These are phyloP conservation scores for Planococcus citri DNA, from an alignment of 1,140 invertebrate genomes.

Conservation along the genomic window DNA sequence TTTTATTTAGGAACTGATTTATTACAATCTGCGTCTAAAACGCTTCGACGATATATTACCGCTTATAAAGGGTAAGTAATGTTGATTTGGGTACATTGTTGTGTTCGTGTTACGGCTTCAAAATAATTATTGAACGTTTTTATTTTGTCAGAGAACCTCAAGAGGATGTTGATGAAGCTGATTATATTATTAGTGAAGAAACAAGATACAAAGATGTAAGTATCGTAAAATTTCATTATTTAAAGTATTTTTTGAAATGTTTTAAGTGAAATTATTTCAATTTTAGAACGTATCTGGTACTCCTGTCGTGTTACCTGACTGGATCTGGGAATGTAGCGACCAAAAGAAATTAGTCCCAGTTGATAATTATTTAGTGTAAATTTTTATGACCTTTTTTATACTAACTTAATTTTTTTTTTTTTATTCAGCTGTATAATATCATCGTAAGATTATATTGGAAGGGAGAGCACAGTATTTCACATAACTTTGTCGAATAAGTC, in stretches of 20 bases:
- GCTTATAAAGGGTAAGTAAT: slow-evolving; percentile 1
- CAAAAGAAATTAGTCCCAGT: background rate
- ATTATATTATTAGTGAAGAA: slow-evolving; percentile 1
- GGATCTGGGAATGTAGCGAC: slow-evolving; percentile 13
- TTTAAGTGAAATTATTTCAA: background rate
- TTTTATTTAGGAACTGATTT: slow-evolving; percentile 8
- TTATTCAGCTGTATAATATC: too few relatives aligned
- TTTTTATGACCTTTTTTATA: background rate
- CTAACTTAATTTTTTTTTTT: too few relatives aligned
- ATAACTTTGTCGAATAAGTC: too few relatives aligned
- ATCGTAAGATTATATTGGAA: too few relatives aligned
- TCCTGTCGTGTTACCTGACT: background rate
- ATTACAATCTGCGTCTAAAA: background rate
- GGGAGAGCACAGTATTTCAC: too few relatives aligned
- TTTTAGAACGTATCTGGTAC: background rate
- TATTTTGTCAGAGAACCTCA: background rate
- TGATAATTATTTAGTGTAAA: background rate
- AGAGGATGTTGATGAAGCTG: background rate
- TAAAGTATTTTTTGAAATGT: background rate
- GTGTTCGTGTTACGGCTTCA: background rate
- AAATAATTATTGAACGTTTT: background rate
- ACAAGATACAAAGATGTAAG: background rate
- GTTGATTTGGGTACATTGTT: background rate
- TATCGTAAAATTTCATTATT: background rate
- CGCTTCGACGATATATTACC: background rate